Base-by-base conservation (phyloP, 2,888 invertebrate species). In the Lathronympha strigana region DNA sequence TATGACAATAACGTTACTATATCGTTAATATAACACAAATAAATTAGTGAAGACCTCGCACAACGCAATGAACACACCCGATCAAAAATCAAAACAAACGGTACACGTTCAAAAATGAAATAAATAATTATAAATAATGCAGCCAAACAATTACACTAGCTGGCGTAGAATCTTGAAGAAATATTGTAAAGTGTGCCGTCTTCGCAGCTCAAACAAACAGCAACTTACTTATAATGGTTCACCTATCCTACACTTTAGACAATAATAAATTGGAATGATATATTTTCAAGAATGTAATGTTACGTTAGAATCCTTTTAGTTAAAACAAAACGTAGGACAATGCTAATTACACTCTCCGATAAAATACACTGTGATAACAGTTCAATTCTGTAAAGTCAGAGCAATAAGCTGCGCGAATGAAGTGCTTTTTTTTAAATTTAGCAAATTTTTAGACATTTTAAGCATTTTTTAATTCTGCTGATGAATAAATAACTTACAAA, bases 261-360 rank as follows among this genome's bases (percentile, higher is more conserved):
- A 84, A 83, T 88, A 90, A 81, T 88, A 90, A 81, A 90, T 86
- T 92, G 91, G 91, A 92, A 92, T 92, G 91, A 90, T 91, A 90
- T 82, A 86, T 89, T 89, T 87, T 86, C 77, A 87, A 91, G 91
- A 91, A 91, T 91, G 91, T 90, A 84, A 80, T 82, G 84, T 87
- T 85, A 76, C 82, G 82, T 73, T 69, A 80, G 78, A 81, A 74
- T 70, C 72, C 69, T 72, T 73, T 77, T 72, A 75, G 78, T 70
- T 74, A 72, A 73, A 67, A 71, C 67, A 73, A 71, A 69, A 71
- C 60, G 51, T 71, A 78, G 73, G 73, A 75, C 70, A 72, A 70
- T 70, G 47, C 33, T 25, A 36, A 40, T 51, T 36, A 38, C 55
- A 51, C 15, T 60, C 58, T 21, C 17, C 45, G 25, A 62, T 51